Evolutionary conservation across 2,888 invertebrate species (phyloP).

Genomic region (Pammene aurita): DNA sequence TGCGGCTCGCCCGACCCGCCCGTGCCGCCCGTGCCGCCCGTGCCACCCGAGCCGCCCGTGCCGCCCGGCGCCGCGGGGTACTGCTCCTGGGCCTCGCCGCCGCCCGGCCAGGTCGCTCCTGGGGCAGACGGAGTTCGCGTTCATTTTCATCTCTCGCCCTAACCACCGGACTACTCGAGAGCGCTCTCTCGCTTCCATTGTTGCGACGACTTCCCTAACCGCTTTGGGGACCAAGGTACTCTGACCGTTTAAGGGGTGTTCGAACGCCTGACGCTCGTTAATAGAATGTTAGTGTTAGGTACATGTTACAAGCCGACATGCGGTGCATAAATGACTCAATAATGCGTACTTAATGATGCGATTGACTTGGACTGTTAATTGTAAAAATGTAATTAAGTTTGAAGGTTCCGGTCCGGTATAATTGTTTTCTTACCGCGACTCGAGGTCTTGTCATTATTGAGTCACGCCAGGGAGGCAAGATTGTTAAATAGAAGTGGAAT

Average conservation of each 20-base stretch:
- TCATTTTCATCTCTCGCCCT: conserved; percentile 53
- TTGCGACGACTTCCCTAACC: conserved; percentile 46
- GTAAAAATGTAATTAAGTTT: conserved; percentile 53
- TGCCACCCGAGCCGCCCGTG: conserved; percentile 68
- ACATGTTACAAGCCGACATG: conserved; percentile 50
- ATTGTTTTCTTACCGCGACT: conserved; percentile 52
- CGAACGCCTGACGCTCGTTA: conserved; percentile 66
- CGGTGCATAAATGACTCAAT: conserved; percentile 67
- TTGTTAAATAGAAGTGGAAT: conserved; percentile 50
- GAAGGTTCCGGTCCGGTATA: conserved; percentile 58
- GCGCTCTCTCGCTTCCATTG: conserved; percentile 53
- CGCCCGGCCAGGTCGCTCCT: conserved; percentile 75
- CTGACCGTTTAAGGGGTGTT: conserved; percentile 51
- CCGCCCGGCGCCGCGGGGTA: conserved; percentile 55
- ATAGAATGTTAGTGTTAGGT: conserved; percentile 71
- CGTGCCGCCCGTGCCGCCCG: conserved; percentile 45
- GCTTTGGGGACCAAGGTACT: conserved; percentile 47
- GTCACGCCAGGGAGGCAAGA: conserved; percentile 56
- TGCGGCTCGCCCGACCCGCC: conserved; percentile 62
- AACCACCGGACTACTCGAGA: conserved; percentile 36
- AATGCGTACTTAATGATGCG: conserved; percentile 71
- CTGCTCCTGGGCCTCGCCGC: conserved; percentile 55
- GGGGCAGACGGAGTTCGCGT: conserved; percentile 78
- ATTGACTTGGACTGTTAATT: conserved; percentile 54
- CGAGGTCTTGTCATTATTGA: conserved; percentile 53